Evolutionary conservation across 2,113 vertebrate species (phyloP).

Genomic region (Charadrius vociferus): DNA sequence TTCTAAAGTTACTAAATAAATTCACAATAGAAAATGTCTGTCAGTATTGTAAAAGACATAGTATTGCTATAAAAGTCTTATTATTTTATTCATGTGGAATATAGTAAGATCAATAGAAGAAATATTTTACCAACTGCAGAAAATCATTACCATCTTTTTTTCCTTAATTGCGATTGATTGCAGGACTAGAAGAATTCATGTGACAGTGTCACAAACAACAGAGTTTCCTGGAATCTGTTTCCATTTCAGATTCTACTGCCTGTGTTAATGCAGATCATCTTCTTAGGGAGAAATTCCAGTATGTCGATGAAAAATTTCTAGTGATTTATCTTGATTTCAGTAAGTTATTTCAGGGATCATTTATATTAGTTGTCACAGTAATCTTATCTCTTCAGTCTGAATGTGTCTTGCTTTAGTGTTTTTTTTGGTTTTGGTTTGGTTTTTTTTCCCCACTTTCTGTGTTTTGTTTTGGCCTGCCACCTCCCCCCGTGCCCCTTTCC

Average conservation of each 20-base stretch:
- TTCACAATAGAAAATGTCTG: not conserved
- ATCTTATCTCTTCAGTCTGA: not conserved
- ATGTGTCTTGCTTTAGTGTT: not conserved
- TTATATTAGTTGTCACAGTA: not conserved
- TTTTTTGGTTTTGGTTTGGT: too few species aligned
- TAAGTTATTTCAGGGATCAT: not conserved
- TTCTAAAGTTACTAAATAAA: not conserved
- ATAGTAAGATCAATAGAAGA: not conserved
- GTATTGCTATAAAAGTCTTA: not conserved
- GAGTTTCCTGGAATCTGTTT: not conserved
- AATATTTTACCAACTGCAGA: not conserved
- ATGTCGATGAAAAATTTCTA: too few species aligned
- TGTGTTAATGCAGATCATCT: not conserved
- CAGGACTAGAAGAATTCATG: not conserved
- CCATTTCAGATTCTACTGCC: not conserved
- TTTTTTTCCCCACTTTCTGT: not conserved
- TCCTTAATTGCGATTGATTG: not conserved
- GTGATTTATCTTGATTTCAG: not conserved
- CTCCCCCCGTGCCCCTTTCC: not conserved
- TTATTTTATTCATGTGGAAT: not conserved
- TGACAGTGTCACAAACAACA: not conserved
- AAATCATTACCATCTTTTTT: not conserved
- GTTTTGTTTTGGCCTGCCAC: not conserved
- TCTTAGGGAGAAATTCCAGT: not conserved
- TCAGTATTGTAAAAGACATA: not conserved